Evolutionary conservation across 1,140 invertebrate genomes (phyloP).

Genomic region (Hycleus phaleratus): DNA sequence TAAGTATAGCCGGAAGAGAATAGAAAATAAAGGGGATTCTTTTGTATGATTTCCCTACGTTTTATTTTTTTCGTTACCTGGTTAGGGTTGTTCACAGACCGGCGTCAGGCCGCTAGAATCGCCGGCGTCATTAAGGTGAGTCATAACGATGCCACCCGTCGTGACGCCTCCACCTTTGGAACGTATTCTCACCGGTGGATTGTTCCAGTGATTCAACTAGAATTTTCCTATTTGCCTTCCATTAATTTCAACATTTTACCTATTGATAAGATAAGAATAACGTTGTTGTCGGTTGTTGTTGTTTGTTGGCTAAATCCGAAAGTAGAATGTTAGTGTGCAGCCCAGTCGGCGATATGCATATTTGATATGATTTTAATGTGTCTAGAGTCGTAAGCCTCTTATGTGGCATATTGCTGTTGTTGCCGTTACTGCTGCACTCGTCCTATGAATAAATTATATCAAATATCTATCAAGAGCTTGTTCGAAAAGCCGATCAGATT

Average conservation of each 20-base stretch:
- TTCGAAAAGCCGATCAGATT: conserved; percentile 39
- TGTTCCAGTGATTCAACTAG: neutral
- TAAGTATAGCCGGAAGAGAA: neutral
- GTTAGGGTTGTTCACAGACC: neutral
- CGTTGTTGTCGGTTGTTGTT: neutral
- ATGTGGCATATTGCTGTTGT: conserved; percentile 35
- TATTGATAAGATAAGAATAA: neutral
- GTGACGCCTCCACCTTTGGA: conserved; percentile 4
- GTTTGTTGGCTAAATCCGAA: conserved; percentile 29
- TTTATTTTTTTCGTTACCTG: conserved; percentile 5
- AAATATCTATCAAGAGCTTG: conserved; percentile 41
- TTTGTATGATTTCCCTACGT: neutral
- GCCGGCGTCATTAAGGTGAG: conserved; percentile 12
- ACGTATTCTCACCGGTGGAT: neutral
- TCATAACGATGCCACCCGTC: conserved; percentile 13
- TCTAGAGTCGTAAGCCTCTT: conserved; percentile 42
- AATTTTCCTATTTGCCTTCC: neutral
- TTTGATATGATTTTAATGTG: conserved; percentile 45
- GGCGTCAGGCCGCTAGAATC: conserved; percentile 3
- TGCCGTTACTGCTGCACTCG: conserved; percentile 28
- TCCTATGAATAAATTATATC: conserved; percentile 43
- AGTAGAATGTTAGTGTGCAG: conserved; percentile 26
- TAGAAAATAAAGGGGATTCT: neutral
- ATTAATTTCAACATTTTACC: too few species aligned
- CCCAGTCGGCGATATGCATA: conserved; percentile 39